Percentiles rank a stretch among this genome's conserved stretches.
Evolutionary conservation across 1,140 invertebrate genomes (phyloP).

Genomic region (Atta texana): DNA sequence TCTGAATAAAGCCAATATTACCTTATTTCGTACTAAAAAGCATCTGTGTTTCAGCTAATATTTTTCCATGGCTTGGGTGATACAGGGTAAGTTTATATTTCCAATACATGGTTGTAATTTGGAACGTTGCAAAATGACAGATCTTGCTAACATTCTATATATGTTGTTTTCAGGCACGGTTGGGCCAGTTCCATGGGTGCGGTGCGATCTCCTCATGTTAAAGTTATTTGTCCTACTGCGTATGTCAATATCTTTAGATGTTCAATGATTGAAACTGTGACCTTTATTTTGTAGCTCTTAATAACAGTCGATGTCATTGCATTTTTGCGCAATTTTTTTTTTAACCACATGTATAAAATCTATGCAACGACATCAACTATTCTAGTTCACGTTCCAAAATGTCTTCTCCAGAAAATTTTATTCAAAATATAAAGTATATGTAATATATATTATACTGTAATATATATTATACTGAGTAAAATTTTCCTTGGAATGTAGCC

Average conservation of each 20-base stretch:
- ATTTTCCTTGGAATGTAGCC: too few species aligned
- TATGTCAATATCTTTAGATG: conserved; percentile 84
- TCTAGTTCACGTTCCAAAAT: too few species aligned
- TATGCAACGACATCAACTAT: too few species aligned
- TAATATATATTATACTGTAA: too few species aligned
- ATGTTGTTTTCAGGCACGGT: conserved; percentile 91
- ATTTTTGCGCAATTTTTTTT: too few species aligned
- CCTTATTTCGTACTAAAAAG: neutral
- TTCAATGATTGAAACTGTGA: conserved; percentile 10
- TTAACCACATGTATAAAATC: too few species aligned
- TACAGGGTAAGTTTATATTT: conserved; percentile 84
- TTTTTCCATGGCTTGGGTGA: conserved; percentile 87
- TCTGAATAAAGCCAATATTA: neutral
- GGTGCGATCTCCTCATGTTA: conserved; percentile 93
- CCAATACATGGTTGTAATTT: conserved; percentile 27
- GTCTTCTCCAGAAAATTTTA: too few species aligned
- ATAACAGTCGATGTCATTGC: too few species aligned
- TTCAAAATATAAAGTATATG: too few species aligned
- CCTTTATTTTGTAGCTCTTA: neutral
- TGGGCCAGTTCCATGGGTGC: conserved; percentile 95
- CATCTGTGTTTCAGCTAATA: conserved; percentile 85
- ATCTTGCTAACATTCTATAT: conserved; percentile 32
- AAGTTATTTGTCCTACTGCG: conserved; percentile 98
- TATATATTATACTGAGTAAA: too few species aligned
- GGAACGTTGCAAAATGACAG: conserved; percentile 12